These are phyloP conservation scores for Drosophila atroscutellata DNA, from an alignment of 2,888 invertebrate species.

Conservation along the genomic window DNA sequence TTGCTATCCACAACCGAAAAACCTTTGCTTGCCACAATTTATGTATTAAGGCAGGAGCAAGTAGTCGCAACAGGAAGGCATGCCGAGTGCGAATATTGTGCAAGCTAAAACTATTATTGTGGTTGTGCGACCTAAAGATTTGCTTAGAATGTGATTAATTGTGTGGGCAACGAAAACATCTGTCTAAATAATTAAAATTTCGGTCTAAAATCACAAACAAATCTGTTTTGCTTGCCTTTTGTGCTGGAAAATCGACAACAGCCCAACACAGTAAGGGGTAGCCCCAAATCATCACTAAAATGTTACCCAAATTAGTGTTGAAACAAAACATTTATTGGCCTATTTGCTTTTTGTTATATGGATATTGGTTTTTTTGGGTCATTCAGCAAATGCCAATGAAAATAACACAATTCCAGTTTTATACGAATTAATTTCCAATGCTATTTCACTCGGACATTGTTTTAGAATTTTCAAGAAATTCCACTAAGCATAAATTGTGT, in stretches of 20 bases:
- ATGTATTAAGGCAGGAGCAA: conserved; percentile 30
- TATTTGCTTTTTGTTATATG: conserved; percentile 53
- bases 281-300: conserved; percentile 70
- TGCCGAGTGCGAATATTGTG: conserved; percentile 39
- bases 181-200: conserved; percentile 75
- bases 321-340: conserved; percentile 73
- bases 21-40: conserved; percentile 69
- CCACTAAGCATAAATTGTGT: background rate
- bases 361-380: conserved; percentile 55
- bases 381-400: conserved; percentile 46
- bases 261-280: conserved; percentile 28
- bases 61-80: conserved; percentile 21
- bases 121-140: conserved; percentile 34
- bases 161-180: conserved; percentile 57
- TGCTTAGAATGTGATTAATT: conserved; percentile 67
- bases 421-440: conserved; percentile 29
- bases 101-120: conserved; percentile 19
- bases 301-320: conserved; percentile 65
- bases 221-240: conserved; percentile 51
- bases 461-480: background rate
- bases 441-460: background rate
- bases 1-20: conserved; percentile 61
- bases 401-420: conserved; percentile 44
- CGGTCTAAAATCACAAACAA: conserved; percentile 64
- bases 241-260: conserved; percentile 48